A percentile compares a stretch with the other conserved stretches of the same genome.
phyloP scores from a whole-genome alignment of 2,113 vertebrate species.

The Tragelaphus strepsiceros region DNA sequence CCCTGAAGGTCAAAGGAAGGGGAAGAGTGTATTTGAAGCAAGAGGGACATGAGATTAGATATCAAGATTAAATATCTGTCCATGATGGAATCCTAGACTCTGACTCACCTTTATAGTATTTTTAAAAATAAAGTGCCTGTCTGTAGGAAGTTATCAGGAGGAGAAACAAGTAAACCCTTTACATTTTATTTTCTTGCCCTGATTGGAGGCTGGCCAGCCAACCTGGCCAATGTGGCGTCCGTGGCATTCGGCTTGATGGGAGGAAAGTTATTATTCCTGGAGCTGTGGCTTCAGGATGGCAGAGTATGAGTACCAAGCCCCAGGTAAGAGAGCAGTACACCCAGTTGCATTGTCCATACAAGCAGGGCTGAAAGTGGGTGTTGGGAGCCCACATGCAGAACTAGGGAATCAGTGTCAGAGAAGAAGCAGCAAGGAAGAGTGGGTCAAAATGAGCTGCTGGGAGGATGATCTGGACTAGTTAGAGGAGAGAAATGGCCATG shows the following conservation, averaged over 20 bases:
- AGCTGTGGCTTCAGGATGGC: not conserved
- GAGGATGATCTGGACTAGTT: not conserved
- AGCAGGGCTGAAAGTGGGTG: not conserved
- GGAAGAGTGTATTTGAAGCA: not conserved
- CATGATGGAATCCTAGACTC: not conserved
- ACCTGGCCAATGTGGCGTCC: not conserved
- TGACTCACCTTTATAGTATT: not conserved
- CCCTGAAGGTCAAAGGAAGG: not conserved
- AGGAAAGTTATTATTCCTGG: not conserved
- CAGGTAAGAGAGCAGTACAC: not conserved
- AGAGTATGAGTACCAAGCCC: not conserved
- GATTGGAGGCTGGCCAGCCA: not conserved
- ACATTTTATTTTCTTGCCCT: not conserved
- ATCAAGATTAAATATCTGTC: not conserved
- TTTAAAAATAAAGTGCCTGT: not conserved
- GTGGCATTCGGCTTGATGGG: not conserved
- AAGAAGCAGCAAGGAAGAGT: not conserved
- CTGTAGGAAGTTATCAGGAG: not conserved
- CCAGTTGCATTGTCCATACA: not conserved
- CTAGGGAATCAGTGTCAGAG: not conserved
- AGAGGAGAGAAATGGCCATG: too few relatives aligned
- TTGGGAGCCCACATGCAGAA: not conserved
- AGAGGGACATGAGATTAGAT: not conserved
- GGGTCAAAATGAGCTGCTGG: not conserved
- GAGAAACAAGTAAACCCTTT: not conserved